Evolutionary conservation across 2,888 invertebrate species (phyloP).

Genomic region (Phorcus lineatus): DNA sequence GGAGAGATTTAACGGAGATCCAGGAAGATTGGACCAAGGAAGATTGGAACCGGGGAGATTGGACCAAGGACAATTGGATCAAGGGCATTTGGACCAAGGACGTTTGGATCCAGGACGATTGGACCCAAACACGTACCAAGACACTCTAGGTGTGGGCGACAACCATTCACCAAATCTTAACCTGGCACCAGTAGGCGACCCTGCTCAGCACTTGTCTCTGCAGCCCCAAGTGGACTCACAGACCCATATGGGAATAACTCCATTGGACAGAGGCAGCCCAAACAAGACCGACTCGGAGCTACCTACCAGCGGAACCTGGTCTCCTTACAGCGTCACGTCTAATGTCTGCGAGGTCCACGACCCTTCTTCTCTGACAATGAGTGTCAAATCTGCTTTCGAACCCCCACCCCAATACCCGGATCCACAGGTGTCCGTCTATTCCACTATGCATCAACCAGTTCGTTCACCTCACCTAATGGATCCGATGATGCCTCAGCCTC

Average conservation of each 20-base stretch:
- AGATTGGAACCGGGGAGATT: too few species aligned
- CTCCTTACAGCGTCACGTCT: background rate
- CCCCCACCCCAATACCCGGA: background rate
- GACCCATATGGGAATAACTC: background rate
- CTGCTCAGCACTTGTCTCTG: background rate
- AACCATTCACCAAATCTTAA: background rate
- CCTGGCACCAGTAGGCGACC: background rate
- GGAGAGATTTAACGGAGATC: too few species aligned
- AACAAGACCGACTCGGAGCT: background rate
- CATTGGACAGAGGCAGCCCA: background rate
- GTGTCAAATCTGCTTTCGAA: conserved; percentile 15
- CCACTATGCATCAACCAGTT: background rate
- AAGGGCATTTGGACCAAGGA: too few species aligned
- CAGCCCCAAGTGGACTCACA: background rate
- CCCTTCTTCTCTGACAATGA: background rate
- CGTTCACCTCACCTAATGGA: conserved; percentile 8
- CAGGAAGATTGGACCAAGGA: too few species aligned
- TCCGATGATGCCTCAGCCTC: conserved; percentile 31
- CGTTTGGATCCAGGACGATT: too few species aligned
- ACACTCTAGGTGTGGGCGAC: background rate
- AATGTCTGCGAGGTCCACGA: background rate
- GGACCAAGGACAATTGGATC: too few species aligned
- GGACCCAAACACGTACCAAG: background rate
- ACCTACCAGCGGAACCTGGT: background rate
- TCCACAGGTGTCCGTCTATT: background rate